Evolutionary conservation across 2,113 vertebrate species (phyloP).

Genomic region (Taxidea taxus): DNA sequence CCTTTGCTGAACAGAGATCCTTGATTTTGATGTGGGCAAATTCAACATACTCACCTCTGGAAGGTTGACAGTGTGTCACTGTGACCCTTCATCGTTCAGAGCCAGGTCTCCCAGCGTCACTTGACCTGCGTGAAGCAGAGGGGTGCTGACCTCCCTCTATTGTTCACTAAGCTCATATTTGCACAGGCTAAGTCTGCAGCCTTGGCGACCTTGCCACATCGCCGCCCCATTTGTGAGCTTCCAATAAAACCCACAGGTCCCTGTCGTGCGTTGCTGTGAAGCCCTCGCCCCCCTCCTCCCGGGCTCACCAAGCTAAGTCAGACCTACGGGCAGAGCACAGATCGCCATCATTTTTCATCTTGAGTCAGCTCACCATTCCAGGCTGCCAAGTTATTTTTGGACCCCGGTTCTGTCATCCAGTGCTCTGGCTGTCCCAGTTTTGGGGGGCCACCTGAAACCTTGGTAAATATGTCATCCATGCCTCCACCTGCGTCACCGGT

Average conservation of each 20-base stretch:
- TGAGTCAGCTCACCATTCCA: constrained; percentile 15
- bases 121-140: background rate
- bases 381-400: constrained; percentile 58
- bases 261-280: background rate
- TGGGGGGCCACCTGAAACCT: constrained; percentile 48
- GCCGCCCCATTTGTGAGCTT: background rate
- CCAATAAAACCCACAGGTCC: background rate
- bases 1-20: background rate
- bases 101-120: background rate
- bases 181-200: background rate
- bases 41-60: background rate
- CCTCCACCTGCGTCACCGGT: background rate
- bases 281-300: background rate
- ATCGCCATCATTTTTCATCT: background rate
- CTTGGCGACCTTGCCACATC: accelerated
- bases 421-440: constrained; percentile 62
- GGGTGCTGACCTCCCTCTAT: background rate
- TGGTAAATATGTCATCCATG: constrained; percentile 50
- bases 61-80: background rate
- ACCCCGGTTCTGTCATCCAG: constrained; percentile 39
- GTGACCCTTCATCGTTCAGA: background rate
- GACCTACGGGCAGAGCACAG: background rate
- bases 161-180: background rate
- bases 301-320: background rate
- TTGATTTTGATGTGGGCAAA: background rate